A percentile compares a stretch with the other conserved stretches of the same genome.
These are phyloP conservation scores for Papilio glaucus DNA, from an alignment of 1,140 invertebrate species.

Conservation along the genomic window DNA sequence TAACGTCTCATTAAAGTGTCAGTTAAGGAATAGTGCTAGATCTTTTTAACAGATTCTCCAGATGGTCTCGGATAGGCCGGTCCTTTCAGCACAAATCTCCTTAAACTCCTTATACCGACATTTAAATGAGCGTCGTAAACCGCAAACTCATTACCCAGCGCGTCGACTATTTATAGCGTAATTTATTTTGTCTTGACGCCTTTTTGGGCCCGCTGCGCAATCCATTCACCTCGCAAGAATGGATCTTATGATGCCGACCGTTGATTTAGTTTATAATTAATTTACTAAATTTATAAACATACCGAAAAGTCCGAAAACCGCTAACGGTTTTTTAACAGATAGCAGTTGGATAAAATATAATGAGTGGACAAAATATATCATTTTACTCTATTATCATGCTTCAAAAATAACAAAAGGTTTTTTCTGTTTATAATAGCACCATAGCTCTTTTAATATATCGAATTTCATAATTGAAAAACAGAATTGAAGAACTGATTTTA, in stretches of 20 bases:
- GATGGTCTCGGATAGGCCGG: constrained; percentile 1
- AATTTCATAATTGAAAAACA: too few relatives aligned
- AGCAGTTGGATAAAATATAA: too few relatives aligned
- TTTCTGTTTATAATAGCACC: too few relatives aligned
- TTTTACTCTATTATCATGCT: too few relatives aligned
- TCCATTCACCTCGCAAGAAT: neutral
- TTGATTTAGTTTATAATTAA: neutral
- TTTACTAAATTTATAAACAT: neutral
- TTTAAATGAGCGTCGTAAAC: constrained; percentile 16
- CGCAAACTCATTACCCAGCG: constrained; percentile 12
- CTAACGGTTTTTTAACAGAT: too few relatives aligned
- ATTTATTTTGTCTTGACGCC: constrained; percentile 28
- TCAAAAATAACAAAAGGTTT: too few relatives aligned
- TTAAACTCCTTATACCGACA: constrained; percentile 25
- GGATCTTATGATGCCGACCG: neutral
- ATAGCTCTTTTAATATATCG: too few relatives aligned
- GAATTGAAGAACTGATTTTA: too few relatives aligned
- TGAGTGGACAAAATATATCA: too few relatives aligned
- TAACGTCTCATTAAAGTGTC: too few relatives aligned
- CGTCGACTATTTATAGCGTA: constrained; percentile 31
- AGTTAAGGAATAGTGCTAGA: neutral
- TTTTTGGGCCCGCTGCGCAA: neutral
- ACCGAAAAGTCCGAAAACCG: too few relatives aligned
- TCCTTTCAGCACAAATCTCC: constrained; percentile 19
- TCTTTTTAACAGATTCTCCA: neutral